These are phyloP conservation scores for Muscina levida DNA, from an alignment of 2,888 invertebrate genomes.

Conservation along the genomic window DNA sequence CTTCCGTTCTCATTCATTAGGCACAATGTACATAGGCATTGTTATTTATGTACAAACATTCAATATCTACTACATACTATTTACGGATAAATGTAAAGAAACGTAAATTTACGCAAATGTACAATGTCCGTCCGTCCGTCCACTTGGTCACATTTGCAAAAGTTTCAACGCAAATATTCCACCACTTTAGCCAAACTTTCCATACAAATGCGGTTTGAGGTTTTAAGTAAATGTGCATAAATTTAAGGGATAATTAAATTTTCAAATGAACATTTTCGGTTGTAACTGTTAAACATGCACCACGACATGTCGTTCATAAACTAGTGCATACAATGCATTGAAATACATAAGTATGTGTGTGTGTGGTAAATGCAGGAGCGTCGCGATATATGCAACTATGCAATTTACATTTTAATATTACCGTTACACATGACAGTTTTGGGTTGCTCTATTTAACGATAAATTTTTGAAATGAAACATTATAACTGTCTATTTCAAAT, in stretches of 20 bases:
- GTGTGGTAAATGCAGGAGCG: too few relatives aligned
- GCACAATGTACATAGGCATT: too few relatives aligned
- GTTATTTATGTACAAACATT: conserved; percentile 2
- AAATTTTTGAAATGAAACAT: too few relatives aligned
- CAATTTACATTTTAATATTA: too few relatives aligned
- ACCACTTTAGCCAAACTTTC: conserved; percentile 38
- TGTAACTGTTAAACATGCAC: conserved; percentile 25
- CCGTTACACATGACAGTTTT: too few relatives aligned
- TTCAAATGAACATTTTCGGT: conserved; percentile 63
- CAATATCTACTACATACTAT: neutral
- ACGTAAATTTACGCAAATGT: neutral
- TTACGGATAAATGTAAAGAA: neutral
- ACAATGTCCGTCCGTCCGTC: too few relatives aligned
- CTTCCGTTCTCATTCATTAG: too few relatives aligned
- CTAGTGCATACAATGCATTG: too few relatives aligned
- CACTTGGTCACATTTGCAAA: conserved; percentile 61
- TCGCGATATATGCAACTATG: too few relatives aligned
- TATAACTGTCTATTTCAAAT: too few relatives aligned
- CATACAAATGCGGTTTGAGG: conserved; percentile 56
- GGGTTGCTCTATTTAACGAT: too few relatives aligned
- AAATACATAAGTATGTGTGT: too few relatives aligned
- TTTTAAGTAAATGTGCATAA: conserved; percentile 68
- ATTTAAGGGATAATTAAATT: conserved; percentile 76
- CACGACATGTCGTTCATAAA: conserved; percentile 17
- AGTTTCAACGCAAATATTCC: conserved; percentile 40